Percentiles rank a stretch among this genome's conserved stretches.
phyloP scores from a whole-genome alignment of 2,113 vertebrate species.

The Mobula birostris region DNA sequence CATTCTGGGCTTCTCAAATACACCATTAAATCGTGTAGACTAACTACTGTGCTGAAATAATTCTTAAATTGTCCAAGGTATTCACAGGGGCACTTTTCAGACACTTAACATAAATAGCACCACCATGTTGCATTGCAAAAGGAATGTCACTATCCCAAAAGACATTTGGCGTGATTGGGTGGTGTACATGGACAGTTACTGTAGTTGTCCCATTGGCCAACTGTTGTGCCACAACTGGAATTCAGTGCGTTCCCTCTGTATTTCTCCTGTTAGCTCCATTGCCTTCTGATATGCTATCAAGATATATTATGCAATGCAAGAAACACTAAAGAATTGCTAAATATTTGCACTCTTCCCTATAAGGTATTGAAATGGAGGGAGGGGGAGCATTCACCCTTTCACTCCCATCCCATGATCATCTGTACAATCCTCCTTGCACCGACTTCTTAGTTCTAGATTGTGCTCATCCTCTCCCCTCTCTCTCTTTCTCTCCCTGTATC shows the following conservation, averaged over 20 bases:
- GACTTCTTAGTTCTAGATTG: not conserved
- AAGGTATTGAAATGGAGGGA: no score
- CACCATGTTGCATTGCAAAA: not conserved
- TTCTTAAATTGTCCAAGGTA: not conserved
- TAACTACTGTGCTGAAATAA: not conserved
- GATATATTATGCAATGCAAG: no score
- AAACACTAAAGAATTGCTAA: no score
- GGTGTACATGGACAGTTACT: no score
- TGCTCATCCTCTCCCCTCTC: not conserved
- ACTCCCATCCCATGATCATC: not conserved
- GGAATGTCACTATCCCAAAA: not conserved
- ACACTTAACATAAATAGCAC: not conserved
- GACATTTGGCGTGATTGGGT: not conserved
- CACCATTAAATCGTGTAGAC: not conserved
- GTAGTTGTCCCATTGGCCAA: no score
- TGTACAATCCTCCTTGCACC: not conserved
- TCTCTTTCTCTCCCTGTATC: not conserved
- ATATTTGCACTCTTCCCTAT: no score
- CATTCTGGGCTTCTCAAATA: not conserved
- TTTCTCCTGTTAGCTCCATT: no score
- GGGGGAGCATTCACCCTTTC: not conserved
- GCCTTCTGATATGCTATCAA: no score
- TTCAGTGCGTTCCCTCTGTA: no score
- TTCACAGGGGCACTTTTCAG: not conserved
- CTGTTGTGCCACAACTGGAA: no score